phyloP scores from a whole-genome alignment of 2,888 invertebrate genomes.

The Drosophila longiperda region DNA sequence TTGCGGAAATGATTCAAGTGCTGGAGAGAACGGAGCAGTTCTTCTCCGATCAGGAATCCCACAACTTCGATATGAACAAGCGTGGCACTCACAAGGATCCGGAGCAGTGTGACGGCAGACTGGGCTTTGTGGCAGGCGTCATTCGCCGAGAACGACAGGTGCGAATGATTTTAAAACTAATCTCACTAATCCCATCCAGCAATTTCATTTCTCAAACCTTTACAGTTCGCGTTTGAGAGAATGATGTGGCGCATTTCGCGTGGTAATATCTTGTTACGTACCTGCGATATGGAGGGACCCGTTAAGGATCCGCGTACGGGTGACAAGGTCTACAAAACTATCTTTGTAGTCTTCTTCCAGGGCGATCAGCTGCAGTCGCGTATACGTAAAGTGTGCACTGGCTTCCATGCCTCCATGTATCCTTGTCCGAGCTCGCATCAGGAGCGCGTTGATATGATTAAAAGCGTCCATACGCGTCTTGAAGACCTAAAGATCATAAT shows the following conservation, averaged over 20 bases:
- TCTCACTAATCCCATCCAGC: no score
- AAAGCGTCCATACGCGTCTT: constrained; percentile 92
- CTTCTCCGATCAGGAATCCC: constrained; percentile 81
- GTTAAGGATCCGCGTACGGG: constrained; percentile 90
- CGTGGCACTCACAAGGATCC: constrained; percentile 91
- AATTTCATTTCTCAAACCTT: background rate
- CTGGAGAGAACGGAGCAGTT: constrained; percentile 92
- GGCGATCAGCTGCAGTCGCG: constrained; percentile 93
- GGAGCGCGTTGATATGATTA: constrained; percentile 92
- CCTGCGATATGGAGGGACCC: constrained; percentile 90
- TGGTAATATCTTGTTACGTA: constrained; percentile 92
- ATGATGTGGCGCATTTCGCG: constrained; percentile 95
- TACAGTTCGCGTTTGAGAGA: constrained; percentile 91
- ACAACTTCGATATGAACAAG: constrained; percentile 84
- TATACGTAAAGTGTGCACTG: constrained; percentile 94
- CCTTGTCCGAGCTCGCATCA: constrained; percentile 92
- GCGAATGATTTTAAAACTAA: background rate
- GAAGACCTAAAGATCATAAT: constrained; percentile 92
- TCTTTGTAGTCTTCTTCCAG: constrained; percentile 92
- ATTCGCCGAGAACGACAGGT: constrained; percentile 89
- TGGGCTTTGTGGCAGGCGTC: constrained; percentile 93
- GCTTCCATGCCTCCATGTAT: constrained; percentile 93
- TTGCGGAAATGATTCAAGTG: constrained; percentile 95
- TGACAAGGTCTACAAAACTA: constrained; percentile 90
- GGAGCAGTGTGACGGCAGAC: constrained; percentile 82